phyloP scores from a whole-genome alignment of 2,797 vertebrate genomes.

The Enteromius unitaeniatus region DNA sequence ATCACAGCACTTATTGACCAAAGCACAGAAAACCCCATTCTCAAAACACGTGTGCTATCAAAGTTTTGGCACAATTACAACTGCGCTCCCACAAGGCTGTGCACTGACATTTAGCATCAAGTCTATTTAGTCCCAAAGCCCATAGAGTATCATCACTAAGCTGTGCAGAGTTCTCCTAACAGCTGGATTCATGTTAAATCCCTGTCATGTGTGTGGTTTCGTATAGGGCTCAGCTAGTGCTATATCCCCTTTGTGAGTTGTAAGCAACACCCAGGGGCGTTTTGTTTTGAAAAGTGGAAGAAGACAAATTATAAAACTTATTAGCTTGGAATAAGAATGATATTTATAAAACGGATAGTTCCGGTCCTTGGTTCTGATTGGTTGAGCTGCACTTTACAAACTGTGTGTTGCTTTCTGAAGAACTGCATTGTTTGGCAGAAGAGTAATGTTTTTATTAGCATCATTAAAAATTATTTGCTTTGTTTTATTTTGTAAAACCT shows the following conservation, averaged over 20 bases:
- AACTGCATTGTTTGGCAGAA: background rate
- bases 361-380: background rate
- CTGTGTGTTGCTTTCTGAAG: background rate
- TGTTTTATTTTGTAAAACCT: background rate
- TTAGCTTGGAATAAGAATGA: background rate
- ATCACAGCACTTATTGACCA: background rate
- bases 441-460: background rate
- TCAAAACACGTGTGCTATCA: slow-evolving; percentile 19
- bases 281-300: background rate
- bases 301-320: background rate
- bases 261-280: background rate
- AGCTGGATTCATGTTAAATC: slow-evolving; percentile 44
- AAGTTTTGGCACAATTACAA: slow-evolving; percentile 35
- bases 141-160: slow-evolving; percentile 24
- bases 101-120: slow-evolving; percentile 43
- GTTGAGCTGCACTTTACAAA: background rate
- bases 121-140: slow-evolving; percentile 35
- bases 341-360: background rate
- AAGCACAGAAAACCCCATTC: slow-evolving; percentile 10
- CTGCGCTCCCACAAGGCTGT: slow-evolving; percentile 24
- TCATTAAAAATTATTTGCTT: background rate
- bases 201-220: slow-evolving; percentile 67
- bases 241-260: slow-evolving; percentile 5
- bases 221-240: slow-evolving; percentile 18
- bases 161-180: slow-evolving; percentile 31